Percentiles rank a stretch among this genome's conserved stretches.
phyloP scores from a whole-genome alignment of 2,888 invertebrate species.

The Griposia aprilina region DNA sequence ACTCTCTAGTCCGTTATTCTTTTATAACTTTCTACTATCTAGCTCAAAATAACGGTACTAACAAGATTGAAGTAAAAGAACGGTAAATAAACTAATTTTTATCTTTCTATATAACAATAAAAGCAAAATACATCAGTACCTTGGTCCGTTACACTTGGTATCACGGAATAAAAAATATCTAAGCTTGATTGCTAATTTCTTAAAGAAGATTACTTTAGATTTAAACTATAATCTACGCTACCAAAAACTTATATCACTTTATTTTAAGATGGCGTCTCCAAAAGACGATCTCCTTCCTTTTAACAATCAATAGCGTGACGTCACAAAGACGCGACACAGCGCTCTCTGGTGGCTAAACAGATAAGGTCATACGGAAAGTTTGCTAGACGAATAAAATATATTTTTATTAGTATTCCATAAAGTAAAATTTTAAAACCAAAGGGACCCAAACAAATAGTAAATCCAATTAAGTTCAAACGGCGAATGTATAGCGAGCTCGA shows the following conservation, averaged over 20 bases:
- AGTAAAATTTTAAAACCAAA: neutral
- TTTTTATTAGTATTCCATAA: slow-evolving; percentile 7
- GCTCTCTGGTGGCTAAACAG: slow-evolving; percentile 75
- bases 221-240: slow-evolving; percentile 89
- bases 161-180: slow-evolving; percentile 83
- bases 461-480: neutral
- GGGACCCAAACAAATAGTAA: neutral
- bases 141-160: slow-evolving; percentile 95
- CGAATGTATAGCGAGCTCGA: neutral
- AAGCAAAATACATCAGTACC: slow-evolving; percentile 91
- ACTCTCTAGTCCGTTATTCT: slow-evolving; percentile 65
- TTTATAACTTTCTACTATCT: slow-evolving; percentile 68
- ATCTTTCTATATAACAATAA: slow-evolving; percentile 78
- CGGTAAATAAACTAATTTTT: slow-evolving; percentile 88
- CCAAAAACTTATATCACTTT: slow-evolving; percentile 91
- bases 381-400: slow-evolving; percentile 51
- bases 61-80: slow-evolving; percentile 80
- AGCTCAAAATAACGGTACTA: slow-evolving; percentile 83
- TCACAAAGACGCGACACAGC: slow-evolving; percentile 88
- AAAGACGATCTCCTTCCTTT: slow-evolving; percentile 88
- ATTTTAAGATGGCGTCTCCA: slow-evolving; percentile 90
- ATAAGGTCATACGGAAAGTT: slow-evolving; percentile 15
- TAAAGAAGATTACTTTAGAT: slow-evolving; percentile 89
- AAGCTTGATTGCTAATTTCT: slow-evolving; percentile 84
- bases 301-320: slow-evolving; percentile 89